Base-by-base conservation (phyloP, 2,797 vertebrate species). In the Ctenochaetus hawaiiensis region DNA sequence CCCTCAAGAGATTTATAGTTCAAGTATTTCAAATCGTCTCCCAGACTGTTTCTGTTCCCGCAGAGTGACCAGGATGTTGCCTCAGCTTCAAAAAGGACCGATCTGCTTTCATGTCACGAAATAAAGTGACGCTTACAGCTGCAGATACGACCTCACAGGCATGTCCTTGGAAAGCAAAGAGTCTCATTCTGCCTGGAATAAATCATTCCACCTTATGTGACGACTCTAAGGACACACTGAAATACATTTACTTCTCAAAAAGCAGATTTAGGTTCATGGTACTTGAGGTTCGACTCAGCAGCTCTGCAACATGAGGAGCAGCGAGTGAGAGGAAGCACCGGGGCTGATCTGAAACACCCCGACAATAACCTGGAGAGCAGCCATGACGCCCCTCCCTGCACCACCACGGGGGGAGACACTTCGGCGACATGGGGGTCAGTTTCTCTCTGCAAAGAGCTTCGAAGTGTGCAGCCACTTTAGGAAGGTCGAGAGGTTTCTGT, bases 381-480 rank as follows among this genome's bases (percentile, higher is more conserved):
- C 81, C 75, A 82, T 12, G 20, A 54, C 59, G 72, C 53, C 57
- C 77, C 62, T 70, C 34, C 56, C 78, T 70, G 61, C 65, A 58
- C 34, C 67, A 44, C 39, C 73, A 64, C 6, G 72, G 64, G 60
- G 69, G 41, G 61, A 5, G 74, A 78, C 62, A 23, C 79, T 34
- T 88, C 85, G 90, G 83, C 86, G 67, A 89, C 84, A 89, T 1
- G 82, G 67, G 22, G 58, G 61, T 90, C 90, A 91, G 89, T 26
- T 26, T 26, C 2, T 26, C 85, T 76, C 82, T 43, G 71, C 51
- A 72, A 62, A 86, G 75, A 22, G 73, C 58, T 72, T 17, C 9
- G 62, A 68, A 60, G 61, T 1, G 20, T 48, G 45, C 48, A 67
- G 51, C 41, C 71, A 13, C 62, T 80, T 72, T 16, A 45, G 57